Conservation (phyloP, 2,797 vertebrate species). For the Dipus sagitta region DNA sequence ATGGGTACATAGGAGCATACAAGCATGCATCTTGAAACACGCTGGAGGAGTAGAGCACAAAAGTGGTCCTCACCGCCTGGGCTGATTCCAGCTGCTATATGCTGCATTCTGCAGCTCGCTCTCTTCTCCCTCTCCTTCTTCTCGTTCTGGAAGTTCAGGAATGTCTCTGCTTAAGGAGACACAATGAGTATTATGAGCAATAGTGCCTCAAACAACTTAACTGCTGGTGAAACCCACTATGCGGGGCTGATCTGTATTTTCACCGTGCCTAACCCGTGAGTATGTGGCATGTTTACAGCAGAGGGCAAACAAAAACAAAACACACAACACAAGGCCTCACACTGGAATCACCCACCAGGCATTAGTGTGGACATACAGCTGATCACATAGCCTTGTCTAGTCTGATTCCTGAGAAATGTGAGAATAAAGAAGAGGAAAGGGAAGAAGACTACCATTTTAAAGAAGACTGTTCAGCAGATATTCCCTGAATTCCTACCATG, state of each 20-base stretch:
- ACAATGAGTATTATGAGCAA: neutral
- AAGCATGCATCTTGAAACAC: neutral
- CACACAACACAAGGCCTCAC: constrained; percentile 26
- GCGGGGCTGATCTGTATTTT: constrained; percentile 35
- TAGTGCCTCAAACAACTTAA: neutral
- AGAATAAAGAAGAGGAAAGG: neutral
- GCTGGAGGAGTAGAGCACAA: neutral
- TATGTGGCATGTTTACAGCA: neutral
- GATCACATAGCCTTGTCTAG: neutral
- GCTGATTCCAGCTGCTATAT: constrained; percentile 96
- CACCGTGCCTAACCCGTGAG: neutral
- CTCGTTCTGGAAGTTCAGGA: constrained; percentile 96
- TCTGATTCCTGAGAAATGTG: neutral
- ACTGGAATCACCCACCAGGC: neutral
- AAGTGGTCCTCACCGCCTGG: constrained; percentile 91
- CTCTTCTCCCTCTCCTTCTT: constrained; percentile 99
- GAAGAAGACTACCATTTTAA: neutral
- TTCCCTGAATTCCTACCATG: neutral
- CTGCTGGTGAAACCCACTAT: neutral
- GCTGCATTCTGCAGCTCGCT: constrained; percentile 93
- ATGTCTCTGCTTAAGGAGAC: constrained; percentile 87
- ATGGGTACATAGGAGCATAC: neutral
- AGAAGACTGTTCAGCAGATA: constrained; percentile 3
- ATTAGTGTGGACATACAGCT: neutral
- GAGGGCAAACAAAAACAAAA: neutral